Evolutionary conservation across 2,797 vertebrate species (phyloP), one percentile per base, ranked within the genome.

Genomic region (Spatula versicolor): DNA sequence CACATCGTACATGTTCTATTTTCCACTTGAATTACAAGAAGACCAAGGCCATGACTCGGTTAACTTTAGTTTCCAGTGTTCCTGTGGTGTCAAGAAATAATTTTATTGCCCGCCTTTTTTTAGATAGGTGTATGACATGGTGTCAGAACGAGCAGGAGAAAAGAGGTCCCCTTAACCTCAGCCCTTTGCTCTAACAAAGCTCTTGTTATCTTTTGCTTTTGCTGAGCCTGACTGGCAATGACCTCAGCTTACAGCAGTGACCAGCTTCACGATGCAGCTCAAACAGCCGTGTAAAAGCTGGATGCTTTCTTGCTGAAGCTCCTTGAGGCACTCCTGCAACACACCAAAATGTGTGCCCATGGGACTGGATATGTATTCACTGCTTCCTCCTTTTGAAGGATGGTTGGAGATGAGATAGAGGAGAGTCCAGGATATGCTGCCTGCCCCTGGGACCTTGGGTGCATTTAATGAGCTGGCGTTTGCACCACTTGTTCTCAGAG

Each of bases 341-440:
- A 43, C 56, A 8, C 11, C 21, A 37, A 55, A 59, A 48, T 3
- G 2, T 6, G 1, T 39, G 33, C 45, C 39, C 5, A 0, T 45
- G 76, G 48, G 31, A 60, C 1, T 83, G 52, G 60, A 77, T 9
- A 0, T 43, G 55, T 43, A 60, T 87, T 84, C 37, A 12, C 31
- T 71, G 33, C 43, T 85, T 87, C 28, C 20, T 77, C 48, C 80
- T 81, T 86, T 52, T 28, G 37, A 52, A 63, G 48, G 13, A 30
- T 1, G 2, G 21, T 18, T 86, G 69, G 45, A 83, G 25, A 41
- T 43, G 18, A 69, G 33, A 18, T 41, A 17, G 43, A 54, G 35
- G 35, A 41, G 30, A 56, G 31, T 52, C 23, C 14, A 18, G 64
- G 35, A 23, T 76, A 33, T 0, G 3, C 28, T 83, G 64, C 48